phyloP scores from a whole-genome alignment of 2,888 invertebrate genomes.

The Drosophila rellima region DNA sequence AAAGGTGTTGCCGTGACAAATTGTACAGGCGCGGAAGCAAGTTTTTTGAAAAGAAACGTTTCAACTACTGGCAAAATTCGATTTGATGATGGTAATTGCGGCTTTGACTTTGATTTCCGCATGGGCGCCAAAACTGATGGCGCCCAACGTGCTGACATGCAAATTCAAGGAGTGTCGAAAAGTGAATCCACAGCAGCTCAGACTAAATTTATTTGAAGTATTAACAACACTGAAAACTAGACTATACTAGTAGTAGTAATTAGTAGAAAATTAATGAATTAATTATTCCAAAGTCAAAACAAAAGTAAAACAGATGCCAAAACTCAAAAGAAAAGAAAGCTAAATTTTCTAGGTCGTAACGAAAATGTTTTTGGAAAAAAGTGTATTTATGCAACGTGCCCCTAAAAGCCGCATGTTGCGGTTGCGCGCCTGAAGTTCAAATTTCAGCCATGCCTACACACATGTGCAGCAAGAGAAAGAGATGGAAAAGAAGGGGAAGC shows the following conservation, averaged over 20 bases:
- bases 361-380: constrained; percentile 44
- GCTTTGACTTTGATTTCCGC: constrained; percentile 80
- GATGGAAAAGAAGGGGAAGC: not conserved
- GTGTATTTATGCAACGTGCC: constrained; percentile 72
- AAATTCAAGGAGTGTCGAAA: constrained; percentile 42
- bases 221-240: not conserved
- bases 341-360: constrained; percentile 70
- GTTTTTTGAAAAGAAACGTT: constrained; percentile 57
- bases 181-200: not conserved
- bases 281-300: not conserved
- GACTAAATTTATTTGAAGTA: not conserved
- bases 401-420: constrained; percentile 52
- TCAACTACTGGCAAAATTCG: constrained; percentile 51
- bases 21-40: constrained; percentile 74
- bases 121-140: constrained; percentile 61
- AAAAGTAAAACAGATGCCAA: constrained; percentile 23
- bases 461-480: constrained; percentile 16
- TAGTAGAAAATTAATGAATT: not conserved
- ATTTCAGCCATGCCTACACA: constrained; percentile 59
- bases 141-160: constrained; percentile 61
- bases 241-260: not conserved
- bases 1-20: constrained; percentile 79
- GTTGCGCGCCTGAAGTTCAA: constrained; percentile 73
- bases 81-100: constrained; percentile 57
- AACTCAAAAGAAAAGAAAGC: constrained; percentile 59